These are phyloP conservation scores for Amphibalanus amphitrite DNA, from an alignment of 1,140 invertebrate genomes.

Conservation along the genomic window DNA sequence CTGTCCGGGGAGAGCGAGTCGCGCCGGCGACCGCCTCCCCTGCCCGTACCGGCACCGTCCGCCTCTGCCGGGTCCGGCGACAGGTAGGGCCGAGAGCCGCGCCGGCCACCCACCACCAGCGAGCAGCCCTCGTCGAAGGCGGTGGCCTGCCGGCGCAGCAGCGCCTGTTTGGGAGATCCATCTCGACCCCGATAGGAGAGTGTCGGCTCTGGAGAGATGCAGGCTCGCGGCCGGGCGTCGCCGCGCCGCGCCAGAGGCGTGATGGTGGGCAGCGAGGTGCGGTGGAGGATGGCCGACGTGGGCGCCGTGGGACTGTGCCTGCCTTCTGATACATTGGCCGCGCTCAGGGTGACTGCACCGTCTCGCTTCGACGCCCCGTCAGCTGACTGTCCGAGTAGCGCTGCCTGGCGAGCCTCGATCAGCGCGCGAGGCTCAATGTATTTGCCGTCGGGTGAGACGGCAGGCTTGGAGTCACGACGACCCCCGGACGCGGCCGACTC, in stretches of 20 bases:
- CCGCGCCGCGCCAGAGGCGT: not conserved
- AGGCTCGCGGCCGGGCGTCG: not conserved
- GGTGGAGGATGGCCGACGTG: not conserved
- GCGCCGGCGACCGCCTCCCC: conserved; percentile 29
- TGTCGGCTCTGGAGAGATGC: not conserved
- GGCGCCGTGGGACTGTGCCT: not conserved
- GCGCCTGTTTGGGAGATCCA: conserved; percentile 40
- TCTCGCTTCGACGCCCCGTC: not conserved
- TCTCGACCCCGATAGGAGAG: conserved; percentile 25
- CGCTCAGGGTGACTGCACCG: not conserved
- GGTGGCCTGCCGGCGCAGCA: conserved; percentile 64
- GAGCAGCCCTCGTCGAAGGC: conserved; percentile 54
- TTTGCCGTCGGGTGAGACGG: not conserved
- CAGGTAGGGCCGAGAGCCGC: conserved; percentile 58
- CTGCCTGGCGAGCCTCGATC: not conserved
- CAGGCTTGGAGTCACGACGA: not conserved
- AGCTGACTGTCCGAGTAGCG: not conserved
- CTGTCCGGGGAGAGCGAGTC: conserved; percentile 76
- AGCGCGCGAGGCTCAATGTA: conserved; percentile 5
- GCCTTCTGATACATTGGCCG: not conserved
- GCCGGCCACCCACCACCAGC: conserved; percentile 29
- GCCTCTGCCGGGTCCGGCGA: conserved; percentile 51
- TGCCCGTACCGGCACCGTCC: conserved; percentile 11
- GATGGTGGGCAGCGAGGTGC: not conserved
- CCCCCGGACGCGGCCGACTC: not conserved